phyloP scores from a whole-genome alignment of 1,140 invertebrate species.

The Aphaenogaster rudis region DNA sequence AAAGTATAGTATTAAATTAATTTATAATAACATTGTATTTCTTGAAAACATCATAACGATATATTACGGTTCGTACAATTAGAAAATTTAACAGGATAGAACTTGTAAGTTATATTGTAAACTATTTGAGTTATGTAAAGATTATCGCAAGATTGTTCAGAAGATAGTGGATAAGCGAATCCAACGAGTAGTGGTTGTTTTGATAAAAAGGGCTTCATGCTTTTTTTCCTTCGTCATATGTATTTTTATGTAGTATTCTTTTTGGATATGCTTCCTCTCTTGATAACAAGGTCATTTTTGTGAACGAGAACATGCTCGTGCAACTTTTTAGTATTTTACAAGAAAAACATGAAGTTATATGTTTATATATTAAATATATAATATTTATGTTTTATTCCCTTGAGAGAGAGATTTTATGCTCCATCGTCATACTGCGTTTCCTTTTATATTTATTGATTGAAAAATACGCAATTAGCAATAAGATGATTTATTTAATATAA shows the following conservation, averaged over 20 bases:
- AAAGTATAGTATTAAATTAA: constrained; percentile 6
- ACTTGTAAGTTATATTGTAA: constrained; percentile 1
- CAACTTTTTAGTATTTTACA: background rate
- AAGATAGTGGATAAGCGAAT: background rate
- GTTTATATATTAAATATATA: background rate
- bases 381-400: background rate
- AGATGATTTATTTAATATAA: background rate
- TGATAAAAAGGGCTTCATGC: background rate
- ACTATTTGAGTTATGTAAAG: background rate
- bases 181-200: background rate
- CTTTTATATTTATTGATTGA: background rate
- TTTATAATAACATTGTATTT: background rate
- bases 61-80: background rate
- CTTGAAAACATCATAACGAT: background rate
- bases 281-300: background rate
- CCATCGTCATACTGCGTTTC: background rate
- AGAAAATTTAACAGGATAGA: background rate
- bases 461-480: background rate
- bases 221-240: background rate
- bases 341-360: background rate
- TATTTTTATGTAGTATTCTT: background rate
- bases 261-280: background rate
- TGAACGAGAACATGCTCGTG: background rate
- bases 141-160: constrained; percentile 7
- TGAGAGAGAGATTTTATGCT: background rate